Conservation (phyloP, 35 echinoderm and acorn worm genomes). For the Lytechinus pictus region DNA sequence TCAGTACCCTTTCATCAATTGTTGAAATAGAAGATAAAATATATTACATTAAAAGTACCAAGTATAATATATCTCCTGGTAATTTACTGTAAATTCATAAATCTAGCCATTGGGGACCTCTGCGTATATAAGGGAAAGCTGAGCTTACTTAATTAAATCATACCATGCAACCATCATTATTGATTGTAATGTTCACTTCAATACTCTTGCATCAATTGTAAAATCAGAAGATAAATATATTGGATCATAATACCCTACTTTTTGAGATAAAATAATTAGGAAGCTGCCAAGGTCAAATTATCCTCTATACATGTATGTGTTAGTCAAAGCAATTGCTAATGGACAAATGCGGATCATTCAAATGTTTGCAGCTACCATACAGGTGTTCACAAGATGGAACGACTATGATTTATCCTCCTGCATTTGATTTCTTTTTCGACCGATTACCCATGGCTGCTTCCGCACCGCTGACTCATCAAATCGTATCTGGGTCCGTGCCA, state of each 20-base stretch:
- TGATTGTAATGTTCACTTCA: not conserved
- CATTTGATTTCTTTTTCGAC: conserved; percentile 13
- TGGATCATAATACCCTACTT: not conserved
- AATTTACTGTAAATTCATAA: too few relatives aligned
- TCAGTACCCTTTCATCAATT: too few relatives aligned
- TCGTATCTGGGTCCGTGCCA: not conserved
- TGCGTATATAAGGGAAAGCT: too few relatives aligned
- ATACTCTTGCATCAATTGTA: not conserved
- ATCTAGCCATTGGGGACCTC: too few relatives aligned
- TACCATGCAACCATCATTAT: too few relatives aligned
- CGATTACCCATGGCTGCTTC: not conserved
- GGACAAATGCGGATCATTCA: not conserved
- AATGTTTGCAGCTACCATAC: not conserved
- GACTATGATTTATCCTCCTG: not conserved
- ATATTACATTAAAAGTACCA: too few relatives aligned
- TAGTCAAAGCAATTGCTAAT: not conserved
- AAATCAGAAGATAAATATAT: not conserved
- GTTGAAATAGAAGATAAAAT: too few relatives aligned
- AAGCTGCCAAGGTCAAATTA: not conserved
- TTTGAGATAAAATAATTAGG: not conserved
- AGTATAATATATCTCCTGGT: too few relatives aligned
- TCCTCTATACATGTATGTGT: not conserved
- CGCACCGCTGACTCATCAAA: conserved; percentile 8
- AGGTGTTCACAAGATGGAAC: not conserved
- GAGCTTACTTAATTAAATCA: too few relatives aligned